Base-by-base conservation (phyloP, 2,888 invertebrate genomes). In the Chalcosyrphus nemorum region DNA sequence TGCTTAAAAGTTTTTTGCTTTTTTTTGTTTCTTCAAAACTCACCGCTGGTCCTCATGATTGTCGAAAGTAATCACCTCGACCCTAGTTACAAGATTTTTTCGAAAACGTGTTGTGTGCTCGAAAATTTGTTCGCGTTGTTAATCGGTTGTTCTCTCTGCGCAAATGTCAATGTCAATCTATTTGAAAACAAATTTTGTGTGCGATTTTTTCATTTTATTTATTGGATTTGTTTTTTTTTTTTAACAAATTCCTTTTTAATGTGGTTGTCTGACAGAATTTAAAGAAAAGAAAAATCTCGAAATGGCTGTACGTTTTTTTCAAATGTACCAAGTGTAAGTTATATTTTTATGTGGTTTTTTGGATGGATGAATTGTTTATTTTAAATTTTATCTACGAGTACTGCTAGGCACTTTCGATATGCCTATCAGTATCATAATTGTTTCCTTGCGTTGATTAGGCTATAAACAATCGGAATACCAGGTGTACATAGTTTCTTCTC, bases 161-260 rank as follows among this genome's bases (percentile, higher is more conserved):
- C 50, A 66, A 65, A 57, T 47, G 45, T 61, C 72, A 66, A 57
- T 74, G 52, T 59, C 57, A 43, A 43, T 63, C 43, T 54, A 61
- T 61, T 50, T 38, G 9, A 15, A 61, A 71, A 52, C 15, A 27
- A 21, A 27, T 24, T 43, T n/a, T 27, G 32, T 29, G 50, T 13
- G 47, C 21, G 52, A 2, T n/a, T n/a, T n/a, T n/a, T n/a, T n/a
- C n/a, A 19, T 68, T 59, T 15, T n/a, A n/a, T 61, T 61, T 24
- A 32, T 47, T 50, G 11, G 21, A 38, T 13, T 15, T 21, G 11
- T 63, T 63, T 35, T 17, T 13, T 47, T 11, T 5, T 11, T 35
- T 7, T 27, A 7, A 24, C n/a, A 2, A 3, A 3, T 38, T 38
- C 11, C 2, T 4, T 38, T 38, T 38, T 24, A 3, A 5, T n/a